phyloP scores from a whole-genome alignment of 2,888 invertebrate species.

The Kryphioiulus occultus region DNA sequence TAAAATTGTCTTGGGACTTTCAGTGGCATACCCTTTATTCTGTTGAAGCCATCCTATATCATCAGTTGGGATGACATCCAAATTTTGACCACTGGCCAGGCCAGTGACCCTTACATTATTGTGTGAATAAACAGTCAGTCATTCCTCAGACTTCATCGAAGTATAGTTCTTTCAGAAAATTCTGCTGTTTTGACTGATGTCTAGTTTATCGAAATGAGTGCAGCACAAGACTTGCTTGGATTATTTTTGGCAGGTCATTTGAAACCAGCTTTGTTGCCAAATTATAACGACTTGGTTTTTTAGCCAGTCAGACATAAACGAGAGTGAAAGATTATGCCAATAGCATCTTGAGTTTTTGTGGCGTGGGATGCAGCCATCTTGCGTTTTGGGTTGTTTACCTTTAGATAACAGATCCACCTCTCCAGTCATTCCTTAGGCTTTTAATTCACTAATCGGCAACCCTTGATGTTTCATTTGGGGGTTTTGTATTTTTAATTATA shows the following conservation, averaged over 20 bases:
- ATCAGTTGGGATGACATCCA: no score
- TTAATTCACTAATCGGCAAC: not conserved
- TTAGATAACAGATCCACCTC: not conserved
- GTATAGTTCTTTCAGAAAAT: no score
- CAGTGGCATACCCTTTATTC: no score
- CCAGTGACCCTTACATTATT: no score
- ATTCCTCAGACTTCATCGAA: no score
- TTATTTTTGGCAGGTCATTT: constrained; percentile 4
- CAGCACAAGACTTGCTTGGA: not conserved
- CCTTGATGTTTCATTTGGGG: not conserved
- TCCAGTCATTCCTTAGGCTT: not conserved
- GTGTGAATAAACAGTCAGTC: no score
- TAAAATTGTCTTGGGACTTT: no score
- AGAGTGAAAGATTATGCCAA: not conserved
- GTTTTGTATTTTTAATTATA: not conserved
- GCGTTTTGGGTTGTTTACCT: constrained; percentile 12
- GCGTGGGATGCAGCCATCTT: constrained; percentile 2
- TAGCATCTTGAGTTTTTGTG: not conserved
- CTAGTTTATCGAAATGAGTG: not conserved
- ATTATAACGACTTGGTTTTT: not conserved
- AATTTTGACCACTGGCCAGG: no score
- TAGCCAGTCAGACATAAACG: not conserved
- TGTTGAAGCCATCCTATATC: no score
- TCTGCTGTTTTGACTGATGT: not conserved
- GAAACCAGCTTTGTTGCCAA: constrained; percentile 27